A percentile compares a stretch with the other conserved stretches of the same genome.
These are phyloP conservation scores for Eupithecia abbreviata DNA, from an alignment of 2,888 invertebrate genomes.

Conservation along the genomic window DNA sequence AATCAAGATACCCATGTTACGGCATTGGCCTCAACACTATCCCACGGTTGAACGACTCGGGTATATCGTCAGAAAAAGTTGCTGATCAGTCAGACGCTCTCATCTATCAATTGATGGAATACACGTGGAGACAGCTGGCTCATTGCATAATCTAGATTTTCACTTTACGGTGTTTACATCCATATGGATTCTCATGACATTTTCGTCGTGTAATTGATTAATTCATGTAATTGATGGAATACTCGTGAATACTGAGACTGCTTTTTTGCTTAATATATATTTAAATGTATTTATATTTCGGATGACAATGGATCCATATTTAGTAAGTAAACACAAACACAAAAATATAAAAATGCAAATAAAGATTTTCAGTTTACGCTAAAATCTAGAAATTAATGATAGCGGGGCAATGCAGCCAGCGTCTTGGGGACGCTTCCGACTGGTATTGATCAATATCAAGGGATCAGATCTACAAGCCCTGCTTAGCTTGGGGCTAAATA, in stretches of 20 bases:
- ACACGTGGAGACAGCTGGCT: constrained; percentile 17
- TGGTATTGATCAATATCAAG: no score
- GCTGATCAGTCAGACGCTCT: constrained; percentile 51
- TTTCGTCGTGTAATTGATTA: no score
- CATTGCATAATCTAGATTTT: constrained; percentile 12
- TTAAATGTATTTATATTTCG: no score
- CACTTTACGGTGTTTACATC: background rate
- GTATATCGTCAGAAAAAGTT: constrained; percentile 62
- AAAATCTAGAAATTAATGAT: no score
- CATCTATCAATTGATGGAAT: constrained; percentile 17
- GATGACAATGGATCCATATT: no score
- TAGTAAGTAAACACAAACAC: no score
- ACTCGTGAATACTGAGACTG: background rate
- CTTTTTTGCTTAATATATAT: background rate
- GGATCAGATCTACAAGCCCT: no score
- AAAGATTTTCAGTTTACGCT: background rate
- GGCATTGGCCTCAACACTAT: constrained; percentile 59
- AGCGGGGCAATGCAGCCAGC: no score
- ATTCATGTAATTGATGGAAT: background rate
- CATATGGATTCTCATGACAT: background rate
- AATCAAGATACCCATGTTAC: constrained; percentile 67
- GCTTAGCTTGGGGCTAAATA: no score
- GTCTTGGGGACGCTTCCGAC: no score
- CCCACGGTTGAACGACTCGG: constrained; percentile 65
- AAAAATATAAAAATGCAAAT: no score